Percentiles rank a stretch among this genome's conserved stretches.
phyloP scores from a whole-genome alignment of 2,113 vertebrate genomes.

The Strix aluco region DNA sequence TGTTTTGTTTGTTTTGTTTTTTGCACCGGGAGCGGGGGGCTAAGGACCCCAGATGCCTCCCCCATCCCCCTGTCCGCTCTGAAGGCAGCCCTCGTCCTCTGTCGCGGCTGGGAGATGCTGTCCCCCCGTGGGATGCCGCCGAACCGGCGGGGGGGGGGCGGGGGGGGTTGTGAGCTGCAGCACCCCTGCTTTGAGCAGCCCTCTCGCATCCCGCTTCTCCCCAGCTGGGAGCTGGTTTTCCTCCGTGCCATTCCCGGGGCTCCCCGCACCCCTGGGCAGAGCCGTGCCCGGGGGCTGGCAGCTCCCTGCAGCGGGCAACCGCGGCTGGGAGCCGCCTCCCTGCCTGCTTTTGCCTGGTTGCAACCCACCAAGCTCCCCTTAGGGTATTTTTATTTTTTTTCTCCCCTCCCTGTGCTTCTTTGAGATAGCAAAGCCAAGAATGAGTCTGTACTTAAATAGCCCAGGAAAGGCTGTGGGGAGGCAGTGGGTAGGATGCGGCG shows the following conservation, averaged over 20 bases:
- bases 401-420: neutral
- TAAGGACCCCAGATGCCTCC: neutral
- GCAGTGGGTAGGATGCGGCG: rapidly evolving
- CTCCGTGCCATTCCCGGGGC: neutral
- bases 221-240: neutral
- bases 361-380: neutral
- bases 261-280: neutral
- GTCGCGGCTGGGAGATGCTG: neutral
- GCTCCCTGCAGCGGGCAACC: neutral
- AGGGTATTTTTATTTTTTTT: neutral
- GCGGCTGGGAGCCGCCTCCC: neutral
- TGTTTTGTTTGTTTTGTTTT: neutral
- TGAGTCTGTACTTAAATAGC: neutral
- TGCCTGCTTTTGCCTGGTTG: neutral
- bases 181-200: neutral
- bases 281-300: neutral
- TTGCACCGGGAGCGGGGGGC: neutral
- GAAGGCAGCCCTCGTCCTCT: neutral
- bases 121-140: neutral
- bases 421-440: neutral
- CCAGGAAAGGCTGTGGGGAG: neutral
- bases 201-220: neutral
- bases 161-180: neutral
- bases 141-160: neutral
- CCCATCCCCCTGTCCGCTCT: rapidly evolving